Evolutionary conservation across 2,888 invertebrate species (phyloP), one percentile per base, ranked within the genome.

Genomic region (Argyra leucocephala): DNA sequence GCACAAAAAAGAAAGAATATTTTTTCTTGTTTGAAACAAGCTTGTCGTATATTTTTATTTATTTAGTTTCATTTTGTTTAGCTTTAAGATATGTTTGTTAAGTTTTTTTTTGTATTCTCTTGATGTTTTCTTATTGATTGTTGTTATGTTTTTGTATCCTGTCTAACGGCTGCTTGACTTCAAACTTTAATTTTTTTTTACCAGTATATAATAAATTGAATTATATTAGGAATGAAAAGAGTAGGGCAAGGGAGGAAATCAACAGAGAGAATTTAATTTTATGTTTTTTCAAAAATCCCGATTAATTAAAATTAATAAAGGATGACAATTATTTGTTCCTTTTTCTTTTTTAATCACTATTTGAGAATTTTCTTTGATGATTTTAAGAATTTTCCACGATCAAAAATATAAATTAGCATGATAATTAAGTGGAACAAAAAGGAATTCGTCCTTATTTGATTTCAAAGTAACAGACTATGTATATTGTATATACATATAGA

Each of bases 261-360:
- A 31, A 1, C 12, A 31, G 31, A 31, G 1, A n/a, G 37, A 18
- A 18, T 48, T 48, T 48, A 18, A 18, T 48, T 48, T n/a, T 48
- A 3, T 48, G 12, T 48, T 48, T 15, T 48, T 48, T 48, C 5
- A 48, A 48, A n/a, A n/a, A 48, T 48, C 15, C 48, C 48, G 48
- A 48, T 48, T 48, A 48, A 48, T 48, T 48, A 48, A 48, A 48
- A 48, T 48, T 48, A 48, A 48, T 48, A 48, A 48, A 48, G 48
- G 48, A 48, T 48, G 48, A 48, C 48, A 48, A 48, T 37, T 9
- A 37, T 48, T 48, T 18, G 12, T 48, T 48, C 18, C 18, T 48
- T 18, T 18, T 48, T 48, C 18, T 48, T 4, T 48, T 48, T 48
- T 48, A 48, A 48, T 48, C 48, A 48, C 18, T 48, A 48, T n/a